Conservation (phyloP, 1,140 invertebrate genomes). For the Panagrolaimus sp. region DNA sequence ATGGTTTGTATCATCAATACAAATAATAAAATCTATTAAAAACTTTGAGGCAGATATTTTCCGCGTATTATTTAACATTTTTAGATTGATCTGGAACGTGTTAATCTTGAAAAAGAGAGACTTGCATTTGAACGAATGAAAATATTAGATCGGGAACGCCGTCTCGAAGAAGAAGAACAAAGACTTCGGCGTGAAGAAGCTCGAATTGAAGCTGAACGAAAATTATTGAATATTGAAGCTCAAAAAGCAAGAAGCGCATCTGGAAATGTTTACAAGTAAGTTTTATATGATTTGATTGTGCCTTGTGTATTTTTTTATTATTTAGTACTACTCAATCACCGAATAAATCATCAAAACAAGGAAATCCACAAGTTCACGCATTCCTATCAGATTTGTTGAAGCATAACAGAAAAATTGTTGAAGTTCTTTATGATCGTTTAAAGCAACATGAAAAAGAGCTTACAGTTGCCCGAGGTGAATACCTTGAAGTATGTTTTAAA, state of each 20-base stretch:
- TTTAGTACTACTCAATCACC: slow-evolving; percentile 7
- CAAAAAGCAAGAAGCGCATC: neutral
- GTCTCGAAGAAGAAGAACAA: slow-evolving; percentile 48
- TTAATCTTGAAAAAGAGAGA: slow-evolving; percentile 54
- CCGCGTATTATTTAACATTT: slow-evolving; percentile 29
- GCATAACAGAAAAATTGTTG: slow-evolving; percentile 63
- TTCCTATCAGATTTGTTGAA: slow-evolving; percentile 38
- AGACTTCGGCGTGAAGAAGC: slow-evolving; percentile 23
- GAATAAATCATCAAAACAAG: slow-evolving; percentile 8
- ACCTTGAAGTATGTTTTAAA: slow-evolving; percentile 72
- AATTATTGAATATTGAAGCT: slow-evolving; percentile 18
- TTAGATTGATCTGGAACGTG: slow-evolving; percentile 53
- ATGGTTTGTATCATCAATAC: too few species aligned
- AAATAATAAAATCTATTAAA: too few species aligned
- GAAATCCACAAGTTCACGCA: neutral
- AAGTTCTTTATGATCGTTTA: slow-evolving; percentile 85
- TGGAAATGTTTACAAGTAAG: slow-evolving; percentile 16
- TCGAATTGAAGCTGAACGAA: slow-evolving; percentile 17
- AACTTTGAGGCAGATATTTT: too few species aligned
- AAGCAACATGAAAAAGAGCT: slow-evolving; percentile 98
- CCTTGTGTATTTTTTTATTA: neutral
- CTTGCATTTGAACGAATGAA: slow-evolving; percentile 54
- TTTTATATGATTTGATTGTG: neutral
- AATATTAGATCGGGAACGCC: slow-evolving; percentile 46
- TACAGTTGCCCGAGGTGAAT: slow-evolving; percentile 87